Conservation (phyloP, 2,888 invertebrate genomes). For the Pristionchus japonicus region DNA sequence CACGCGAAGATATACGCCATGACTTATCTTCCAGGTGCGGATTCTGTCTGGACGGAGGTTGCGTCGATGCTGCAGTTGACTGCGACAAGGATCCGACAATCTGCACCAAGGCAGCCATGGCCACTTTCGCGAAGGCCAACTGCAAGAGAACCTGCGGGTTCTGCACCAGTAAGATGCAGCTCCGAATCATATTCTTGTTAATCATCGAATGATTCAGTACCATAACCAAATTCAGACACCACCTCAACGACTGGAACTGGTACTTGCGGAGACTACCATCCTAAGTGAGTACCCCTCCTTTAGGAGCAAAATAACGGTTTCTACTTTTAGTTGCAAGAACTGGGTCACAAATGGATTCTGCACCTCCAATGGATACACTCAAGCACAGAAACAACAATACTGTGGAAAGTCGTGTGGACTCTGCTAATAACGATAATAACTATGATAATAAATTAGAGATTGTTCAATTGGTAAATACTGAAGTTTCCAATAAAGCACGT, state of each 20-base stretch:
- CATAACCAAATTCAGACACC: no score
- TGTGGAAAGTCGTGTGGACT: neutral
- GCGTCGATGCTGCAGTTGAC: slow-evolving; percentile 55
- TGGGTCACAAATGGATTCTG: slow-evolving; percentile 20
- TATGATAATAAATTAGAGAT: neutral
- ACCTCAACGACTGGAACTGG: neutral
- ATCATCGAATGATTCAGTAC: no score
- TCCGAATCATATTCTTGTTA: no score
- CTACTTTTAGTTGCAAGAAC: neutral
- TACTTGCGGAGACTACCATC: slow-evolving; percentile 10
- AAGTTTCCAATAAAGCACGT: neutral
- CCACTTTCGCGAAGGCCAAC: slow-evolving; percentile 51
- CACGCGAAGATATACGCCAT: no score
- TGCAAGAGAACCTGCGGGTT: slow-evolving; percentile 63
- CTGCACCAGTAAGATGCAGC: slow-evolving; percentile 50
- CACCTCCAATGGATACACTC: neutral
- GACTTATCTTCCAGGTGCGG: slow-evolving; percentile 55
- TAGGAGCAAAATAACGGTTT: no score
- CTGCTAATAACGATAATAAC: neutral
- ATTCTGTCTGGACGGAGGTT: slow-evolving; percentile 51
- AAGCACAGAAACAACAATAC: neutral
- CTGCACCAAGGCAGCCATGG: slow-evolving; percentile 37
- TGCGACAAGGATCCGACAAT: slow-evolving; percentile 54
- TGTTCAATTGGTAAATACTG: neutral
- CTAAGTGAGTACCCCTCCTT: neutral